Conservation (phyloP, 2,113 vertebrate species). For the Leptosomus discolor region DNA sequence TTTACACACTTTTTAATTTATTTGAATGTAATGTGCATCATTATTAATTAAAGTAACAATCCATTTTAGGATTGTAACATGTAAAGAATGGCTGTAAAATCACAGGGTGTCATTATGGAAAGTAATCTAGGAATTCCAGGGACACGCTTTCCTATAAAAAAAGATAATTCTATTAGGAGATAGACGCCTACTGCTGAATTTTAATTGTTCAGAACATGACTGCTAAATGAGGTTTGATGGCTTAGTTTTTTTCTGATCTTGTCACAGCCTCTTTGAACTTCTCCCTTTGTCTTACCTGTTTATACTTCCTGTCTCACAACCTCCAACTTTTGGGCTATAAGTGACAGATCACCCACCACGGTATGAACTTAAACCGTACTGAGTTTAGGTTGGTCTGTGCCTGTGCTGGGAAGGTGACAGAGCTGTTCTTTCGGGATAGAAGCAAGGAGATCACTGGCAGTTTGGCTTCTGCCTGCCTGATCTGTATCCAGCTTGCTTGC, state of each 20-base stretch:
- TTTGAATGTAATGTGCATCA: not conserved
- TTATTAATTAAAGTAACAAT: not conserved
- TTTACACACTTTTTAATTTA: not conserved
- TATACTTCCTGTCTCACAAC: not conserved
- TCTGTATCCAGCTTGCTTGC: not conserved
- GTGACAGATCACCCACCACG: not conserved
- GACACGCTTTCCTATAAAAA: not conserved
- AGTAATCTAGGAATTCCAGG: not conserved
- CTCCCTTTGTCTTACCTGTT: not conserved
- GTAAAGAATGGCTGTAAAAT: not conserved
- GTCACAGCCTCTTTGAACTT: not conserved
- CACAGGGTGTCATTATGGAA: not conserved
- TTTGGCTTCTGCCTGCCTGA: not conserved
- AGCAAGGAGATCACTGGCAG: not conserved
- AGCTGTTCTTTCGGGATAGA: not conserved
- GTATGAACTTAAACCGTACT: not conserved
- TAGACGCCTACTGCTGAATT: not conserved
- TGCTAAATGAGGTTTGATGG: not conserved
- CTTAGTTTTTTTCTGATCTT: not conserved
- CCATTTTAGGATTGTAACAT: not conserved
- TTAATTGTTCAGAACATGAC: not conserved
- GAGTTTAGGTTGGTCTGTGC: not conserved
- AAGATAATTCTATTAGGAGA: not conserved
- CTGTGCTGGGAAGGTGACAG: not conserved
- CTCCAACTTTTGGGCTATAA: not conserved